Conservation (phyloP, 2,113 vertebrate genomes). For the Pampusana beccarii region DNA sequence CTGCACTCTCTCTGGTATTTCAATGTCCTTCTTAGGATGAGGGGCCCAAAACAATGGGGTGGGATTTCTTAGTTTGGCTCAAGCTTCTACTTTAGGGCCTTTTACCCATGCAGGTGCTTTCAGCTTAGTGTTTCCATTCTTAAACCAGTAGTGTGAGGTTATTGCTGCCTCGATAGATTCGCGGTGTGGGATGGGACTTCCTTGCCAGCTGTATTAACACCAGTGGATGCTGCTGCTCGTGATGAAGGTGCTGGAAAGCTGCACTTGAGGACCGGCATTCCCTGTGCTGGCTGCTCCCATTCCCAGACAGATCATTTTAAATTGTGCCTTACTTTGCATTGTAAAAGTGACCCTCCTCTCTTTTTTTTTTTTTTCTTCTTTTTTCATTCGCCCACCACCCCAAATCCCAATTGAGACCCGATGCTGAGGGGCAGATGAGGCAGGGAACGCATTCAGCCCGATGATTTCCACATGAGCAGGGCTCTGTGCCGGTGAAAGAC, state of each 20-base stretch:
- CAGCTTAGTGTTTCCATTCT: neutral
- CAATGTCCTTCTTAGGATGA: no score
- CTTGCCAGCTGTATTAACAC: neutral
- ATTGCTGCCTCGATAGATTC: accelerated
- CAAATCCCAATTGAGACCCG: constrained; percentile 29
- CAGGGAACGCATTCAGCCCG: neutral
- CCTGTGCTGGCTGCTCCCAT: neutral
- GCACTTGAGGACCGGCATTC: neutral
- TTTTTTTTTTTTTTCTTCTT: no score
- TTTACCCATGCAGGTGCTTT: neutral
- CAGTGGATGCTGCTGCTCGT: neutral
- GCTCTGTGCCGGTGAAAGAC: constrained; percentile 13
- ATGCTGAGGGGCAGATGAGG: constrained; percentile 23
- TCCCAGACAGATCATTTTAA: neutral
- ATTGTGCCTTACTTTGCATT: neutral
- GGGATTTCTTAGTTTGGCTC: neutral
- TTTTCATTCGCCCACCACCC: neutral
- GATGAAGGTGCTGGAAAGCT: neutral
- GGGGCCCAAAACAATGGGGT: neutral
- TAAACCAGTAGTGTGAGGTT: accelerated
- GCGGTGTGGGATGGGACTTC: neutral
- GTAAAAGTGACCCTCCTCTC: neutral
- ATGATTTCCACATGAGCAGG: constrained; percentile 65
- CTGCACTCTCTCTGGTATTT: no score
- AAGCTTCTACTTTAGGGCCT: neutral